Base-by-base conservation (phyloP, 2,797 vertebrate genomes). In the Glyptemys insculpta region DNA sequence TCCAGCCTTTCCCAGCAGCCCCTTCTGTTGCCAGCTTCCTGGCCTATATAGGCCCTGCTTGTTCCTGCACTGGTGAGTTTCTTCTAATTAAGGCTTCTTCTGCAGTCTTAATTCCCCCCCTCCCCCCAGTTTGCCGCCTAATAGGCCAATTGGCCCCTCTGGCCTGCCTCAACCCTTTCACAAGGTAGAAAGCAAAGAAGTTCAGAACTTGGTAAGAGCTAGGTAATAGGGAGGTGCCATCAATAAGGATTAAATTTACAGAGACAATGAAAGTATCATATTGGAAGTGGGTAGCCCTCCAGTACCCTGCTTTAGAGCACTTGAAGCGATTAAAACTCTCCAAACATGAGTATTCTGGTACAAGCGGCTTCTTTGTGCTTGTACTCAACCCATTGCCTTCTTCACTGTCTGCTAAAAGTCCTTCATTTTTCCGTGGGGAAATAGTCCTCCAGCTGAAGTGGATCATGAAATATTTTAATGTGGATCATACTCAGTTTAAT, bases 401-500 rank as follows among this genome's bases (percentile, higher is more conserved):
- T 41, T 87, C 74, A 37, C 49, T 92, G 76, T 85, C 82, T 95
- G 50, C 82, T 90, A 62, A 83, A 97, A 83, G 86, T 89, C 89
- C 81, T 95, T 97, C 83, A 89, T 93, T 96, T 95, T 95, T 96
- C 94, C 93, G 3, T 92, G 91, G 95, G 95, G 95, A 96, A 97
- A 95, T 95, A 97, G 96, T 94, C 85, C 81, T 59, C 79, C 85
- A 90, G 83, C 91, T 97, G 93, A 96, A 95, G 89, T 92, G 89
- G 81, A 91, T 96, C 92, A 93, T 92, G 92, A 97, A 94, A 96
- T 95, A 89, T 94, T 96, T 96, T 68, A 85, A 85, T 0, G 1
- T 93, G 95, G 86, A 87, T 97, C 95, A 79, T 90, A 72, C 91
- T 93, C 86, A 93, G 89, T 97, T 96, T 97, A 97, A 97, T 97